Base-by-base conservation (phyloP, 2,113 vertebrate species). In the Charadrius vociferus region DNA sequence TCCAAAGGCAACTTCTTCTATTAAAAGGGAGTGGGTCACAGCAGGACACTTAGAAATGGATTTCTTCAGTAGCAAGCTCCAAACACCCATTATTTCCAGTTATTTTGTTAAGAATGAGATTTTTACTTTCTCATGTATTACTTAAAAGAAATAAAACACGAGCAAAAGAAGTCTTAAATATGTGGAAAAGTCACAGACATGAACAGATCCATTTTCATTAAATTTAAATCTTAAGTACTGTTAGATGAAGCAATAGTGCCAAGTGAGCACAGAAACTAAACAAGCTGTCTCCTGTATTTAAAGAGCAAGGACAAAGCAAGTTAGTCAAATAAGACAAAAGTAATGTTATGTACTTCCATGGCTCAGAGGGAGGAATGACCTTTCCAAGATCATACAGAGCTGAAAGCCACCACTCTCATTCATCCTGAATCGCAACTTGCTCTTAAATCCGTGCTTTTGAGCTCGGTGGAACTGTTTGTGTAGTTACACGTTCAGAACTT, bases 1-100 rank as follows among this genome's bases (percentile, higher is more conserved):
- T 96, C 96, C 97, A 97, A 98, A 97, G 94, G 59, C 56, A 86
- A 91, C 91, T 97, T 92, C 86, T 95, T 81, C 91, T 94, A 36
- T 96, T 94, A 95, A 94, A 86, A 88, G 62, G 5, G 11, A 96
- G 62, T 41, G 62, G 96, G 97, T 97, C 97, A 95, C 93, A 97
- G 97, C 90, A 96, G 97, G 97, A 95, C 96, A 95, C 74, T 93
- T 81, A 78, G 67, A 94, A 96, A 95, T 80, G 19, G 59, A 59
- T 88, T 92, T 96, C 82, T 97, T 95, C 90, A 96, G 95, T 89
- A 96, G 89, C 87, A 86, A 86, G 81, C 83, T 92, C 70, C 86
- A 95, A 96, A 86, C 66, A 90, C 93, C 14, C 36, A 90, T 97
- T 96, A 83, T 92, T 95, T 97, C 90, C 93, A 93, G 36, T 96